Evolutionary conservation across 2,888 invertebrate species (phyloP).

Genomic region (Spilarctia lutea): DNA sequence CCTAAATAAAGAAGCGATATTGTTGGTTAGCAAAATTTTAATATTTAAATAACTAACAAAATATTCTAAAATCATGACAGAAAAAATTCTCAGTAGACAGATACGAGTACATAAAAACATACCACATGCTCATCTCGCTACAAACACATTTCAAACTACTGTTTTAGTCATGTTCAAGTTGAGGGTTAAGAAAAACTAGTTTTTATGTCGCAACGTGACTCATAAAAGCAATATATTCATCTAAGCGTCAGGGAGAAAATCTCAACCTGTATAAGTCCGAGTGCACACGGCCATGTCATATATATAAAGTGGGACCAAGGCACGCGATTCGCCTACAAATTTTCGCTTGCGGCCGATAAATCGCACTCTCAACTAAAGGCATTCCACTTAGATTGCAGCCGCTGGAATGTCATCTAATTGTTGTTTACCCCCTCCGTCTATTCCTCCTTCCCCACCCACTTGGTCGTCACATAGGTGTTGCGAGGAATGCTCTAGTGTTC

Average conservation of each 20-base stretch:
- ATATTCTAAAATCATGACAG: too few species aligned
- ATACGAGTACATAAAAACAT: too few species aligned
- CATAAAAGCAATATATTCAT: background rate
- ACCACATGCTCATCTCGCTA: too few species aligned
- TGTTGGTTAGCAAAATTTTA: too few species aligned
- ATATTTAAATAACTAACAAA: too few species aligned
- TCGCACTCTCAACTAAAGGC: constrained; percentile 51
- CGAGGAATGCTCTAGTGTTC: constrained; percentile 8
- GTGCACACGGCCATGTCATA: background rate
- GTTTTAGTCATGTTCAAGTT: too few species aligned
- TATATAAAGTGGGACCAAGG: background rate
- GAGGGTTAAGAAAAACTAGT: background rate
- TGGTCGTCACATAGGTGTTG: constrained; percentile 23
- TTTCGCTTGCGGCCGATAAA: constrained; percentile 50
- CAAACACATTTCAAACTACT: too few species aligned
- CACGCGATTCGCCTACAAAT: constrained; percentile 35
- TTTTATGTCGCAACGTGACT: background rate
- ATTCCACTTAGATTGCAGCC: constrained; percentile 63
- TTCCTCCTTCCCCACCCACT: constrained; percentile 5
- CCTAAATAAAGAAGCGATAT: too few species aligned
- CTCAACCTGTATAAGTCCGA: background rate
- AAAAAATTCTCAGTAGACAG: too few species aligned
- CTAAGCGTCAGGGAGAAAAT: background rate
- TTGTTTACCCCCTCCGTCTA: constrained; percentile 37
- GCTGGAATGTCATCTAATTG: constrained; percentile 59